phyloP scores from a whole-genome alignment of 2,888 invertebrate genomes.

The Sesamia inferens region DNA sequence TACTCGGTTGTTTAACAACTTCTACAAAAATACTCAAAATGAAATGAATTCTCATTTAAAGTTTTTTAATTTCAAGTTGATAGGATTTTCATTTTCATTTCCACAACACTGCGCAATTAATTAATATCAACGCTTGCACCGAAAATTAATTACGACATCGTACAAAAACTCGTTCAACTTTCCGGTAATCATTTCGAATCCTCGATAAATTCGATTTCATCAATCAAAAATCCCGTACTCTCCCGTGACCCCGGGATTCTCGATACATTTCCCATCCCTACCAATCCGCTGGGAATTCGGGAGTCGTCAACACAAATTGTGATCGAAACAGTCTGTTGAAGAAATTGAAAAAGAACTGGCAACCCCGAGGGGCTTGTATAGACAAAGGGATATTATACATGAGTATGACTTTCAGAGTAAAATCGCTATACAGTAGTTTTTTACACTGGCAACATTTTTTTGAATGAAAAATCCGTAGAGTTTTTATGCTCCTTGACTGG shows the following conservation, averaged over 20 bases:
- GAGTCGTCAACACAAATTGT: constrained; percentile 65
- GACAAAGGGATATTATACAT: constrained; percentile 57
- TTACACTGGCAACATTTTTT: constrained; percentile 31
- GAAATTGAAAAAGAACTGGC: constrained; percentile 65
- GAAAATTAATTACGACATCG: constrained; percentile 18
- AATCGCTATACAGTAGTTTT: constrained; percentile 31
- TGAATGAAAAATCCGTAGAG: constrained; percentile 36
- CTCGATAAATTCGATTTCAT: constrained; percentile 26
- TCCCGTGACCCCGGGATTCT: constrained; percentile 14
- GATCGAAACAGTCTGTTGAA: constrained; percentile 58
- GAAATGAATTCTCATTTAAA: constrained; percentile 5
- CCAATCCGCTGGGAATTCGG: constrained; percentile 52
- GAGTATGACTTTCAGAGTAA: constrained; percentile 49
- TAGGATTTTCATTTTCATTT: constrained; percentile 25
- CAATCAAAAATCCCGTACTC: constrained; percentile 26
- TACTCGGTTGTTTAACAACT: not conserved
- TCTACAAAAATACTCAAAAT: constrained; percentile 9
- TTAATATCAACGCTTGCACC: constrained; percentile 8
- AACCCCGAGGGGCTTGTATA: constrained; percentile 42
- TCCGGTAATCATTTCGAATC: constrained; percentile 6
- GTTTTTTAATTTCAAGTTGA: constrained; percentile 38
- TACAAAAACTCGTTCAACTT: constrained; percentile 15
- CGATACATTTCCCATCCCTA: constrained; percentile 46
- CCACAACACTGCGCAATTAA: constrained; percentile 6
- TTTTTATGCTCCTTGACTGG: constrained; percentile 36